Base-by-base conservation (phyloP, 1,140 invertebrate genomes). In the Campoletis sonorensis region DNA sequence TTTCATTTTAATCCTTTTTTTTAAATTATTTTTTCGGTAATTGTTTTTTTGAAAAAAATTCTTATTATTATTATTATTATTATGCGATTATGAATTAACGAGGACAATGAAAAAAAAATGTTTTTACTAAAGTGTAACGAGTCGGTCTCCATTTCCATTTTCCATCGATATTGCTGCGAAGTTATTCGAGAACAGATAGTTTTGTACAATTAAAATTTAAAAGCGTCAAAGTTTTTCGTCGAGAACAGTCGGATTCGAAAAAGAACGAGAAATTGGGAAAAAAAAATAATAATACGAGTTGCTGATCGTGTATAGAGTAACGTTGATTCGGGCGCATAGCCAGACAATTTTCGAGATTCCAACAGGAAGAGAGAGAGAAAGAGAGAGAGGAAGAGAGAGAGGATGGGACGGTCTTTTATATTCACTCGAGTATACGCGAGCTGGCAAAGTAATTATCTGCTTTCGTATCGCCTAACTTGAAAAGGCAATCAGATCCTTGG, bases 401-500 rank as follows among this genome's bases (percentile, higher is more conserved):
- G 40, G 3, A 15, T 30, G 26, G 33, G 27, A 33, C 5, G 33
- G 30, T 67, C 30, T 33, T 78, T 78, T 78, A 64, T 78, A 78
- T 78, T 78, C 76, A 67, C 33, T 78, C 33, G 76, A 49, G 58
- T 30, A 26, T 78, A 64, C 76, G 61, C 10, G 76, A 78, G 49
- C 76, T 45, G 18, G 54, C n/a, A 37, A 33, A 78, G 76, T 78
- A 54, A 78, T 78, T 78, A 78, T 78, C 54, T 64, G 58, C 76
- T 78, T 78, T 78, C 76, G 76, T 78, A 78, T 78, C 76, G 76
- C 23, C 18, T 78, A 78, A 78, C 76, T 45, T 61, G 76, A 78
- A 78, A 78, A 78, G 76, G 76, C 76, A 67, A 78, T 78, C 76
- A 78, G 76, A 78, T 67, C 33, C 76, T 78, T 78, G 76, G 49